Evolutionary conservation across 2,888 invertebrate genomes (phyloP).

Genomic region (Drosophila meridiana): DNA sequence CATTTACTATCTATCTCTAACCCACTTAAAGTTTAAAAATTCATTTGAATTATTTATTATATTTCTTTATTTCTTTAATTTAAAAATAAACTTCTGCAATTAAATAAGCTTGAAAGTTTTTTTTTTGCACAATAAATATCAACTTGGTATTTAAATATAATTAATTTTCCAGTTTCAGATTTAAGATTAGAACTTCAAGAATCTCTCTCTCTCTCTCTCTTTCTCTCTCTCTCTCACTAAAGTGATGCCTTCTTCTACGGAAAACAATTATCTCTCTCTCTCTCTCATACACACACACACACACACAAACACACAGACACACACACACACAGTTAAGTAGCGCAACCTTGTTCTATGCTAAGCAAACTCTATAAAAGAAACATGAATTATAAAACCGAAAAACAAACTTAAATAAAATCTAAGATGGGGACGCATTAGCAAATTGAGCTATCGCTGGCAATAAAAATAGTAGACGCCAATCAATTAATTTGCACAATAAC

Average conservation of each 20-base stretch:
- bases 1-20: not conserved
- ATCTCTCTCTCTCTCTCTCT: not conserved
- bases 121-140: not conserved
- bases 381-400: slow-evolving; percentile 1
- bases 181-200: not conserved
- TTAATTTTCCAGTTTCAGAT: not conserved
- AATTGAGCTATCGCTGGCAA: slow-evolving; percentile 13
- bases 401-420: slow-evolving; percentile 8
- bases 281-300: too few species aligned
- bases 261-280: not conserved
- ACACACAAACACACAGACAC: too few species aligned
- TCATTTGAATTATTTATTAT: not conserved
- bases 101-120: not conserved
- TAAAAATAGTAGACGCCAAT: slow-evolving; percentile 10
- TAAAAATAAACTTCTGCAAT: not conserved
- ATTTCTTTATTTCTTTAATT: not conserved
- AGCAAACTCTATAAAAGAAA: not conserved
- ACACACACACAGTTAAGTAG: not conserved
- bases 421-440: not conserved
- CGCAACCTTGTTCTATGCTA: not conserved
- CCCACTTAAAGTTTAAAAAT: not conserved
- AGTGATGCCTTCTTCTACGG: not conserved
- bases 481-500: slow-evolving; percentile 34
- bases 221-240: not conserved
- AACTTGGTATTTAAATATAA: not conserved